Conservation (phyloP, 2,888 invertebrate species). For the Sthenelais limicola region DNA sequence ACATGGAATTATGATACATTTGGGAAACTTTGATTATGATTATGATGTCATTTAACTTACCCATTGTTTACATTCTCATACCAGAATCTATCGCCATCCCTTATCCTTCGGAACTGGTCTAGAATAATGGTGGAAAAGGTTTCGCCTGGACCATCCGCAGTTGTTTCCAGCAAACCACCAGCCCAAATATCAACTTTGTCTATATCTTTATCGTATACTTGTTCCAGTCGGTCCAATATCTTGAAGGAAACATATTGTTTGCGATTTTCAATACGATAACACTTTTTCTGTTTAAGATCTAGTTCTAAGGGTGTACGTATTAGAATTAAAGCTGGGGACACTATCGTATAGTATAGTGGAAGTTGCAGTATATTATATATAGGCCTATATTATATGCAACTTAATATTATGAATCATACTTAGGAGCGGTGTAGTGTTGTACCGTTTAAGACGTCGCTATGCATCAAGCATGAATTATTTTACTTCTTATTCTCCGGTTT, state of each 20-base stretch:
- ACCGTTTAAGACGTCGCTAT: no score
- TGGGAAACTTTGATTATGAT: neutral
- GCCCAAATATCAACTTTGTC: conserved; percentile 76
- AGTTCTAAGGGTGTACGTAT: no score
- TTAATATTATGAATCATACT: no score
- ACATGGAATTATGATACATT: conserved; percentile 14
- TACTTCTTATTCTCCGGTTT: no score
- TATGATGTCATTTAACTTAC: conserved; percentile 5
- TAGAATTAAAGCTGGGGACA: no score
- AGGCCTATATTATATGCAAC: no score
- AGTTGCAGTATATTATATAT: no score
- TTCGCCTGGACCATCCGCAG: conserved; percentile 74
- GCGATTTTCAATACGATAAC: no score
- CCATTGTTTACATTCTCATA: conserved; percentile 73
- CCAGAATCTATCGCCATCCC: conserved; percentile 78
- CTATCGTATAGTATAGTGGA: no score
- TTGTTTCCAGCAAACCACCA: conserved; percentile 76
- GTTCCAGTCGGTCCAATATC: conserved; percentile 57
- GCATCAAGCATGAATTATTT: no score
- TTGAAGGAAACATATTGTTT: conserved; percentile 42
- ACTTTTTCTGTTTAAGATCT: no score
- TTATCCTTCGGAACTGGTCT: conserved; percentile 76
- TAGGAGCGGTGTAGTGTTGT: no score
- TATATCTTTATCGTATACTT: conserved; percentile 68
- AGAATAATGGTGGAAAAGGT: conserved; percentile 75